These are phyloP conservation scores for Lutraria lutraria DNA, from an alignment of 2,888 invertebrate species.

Conservation along the genomic window DNA sequence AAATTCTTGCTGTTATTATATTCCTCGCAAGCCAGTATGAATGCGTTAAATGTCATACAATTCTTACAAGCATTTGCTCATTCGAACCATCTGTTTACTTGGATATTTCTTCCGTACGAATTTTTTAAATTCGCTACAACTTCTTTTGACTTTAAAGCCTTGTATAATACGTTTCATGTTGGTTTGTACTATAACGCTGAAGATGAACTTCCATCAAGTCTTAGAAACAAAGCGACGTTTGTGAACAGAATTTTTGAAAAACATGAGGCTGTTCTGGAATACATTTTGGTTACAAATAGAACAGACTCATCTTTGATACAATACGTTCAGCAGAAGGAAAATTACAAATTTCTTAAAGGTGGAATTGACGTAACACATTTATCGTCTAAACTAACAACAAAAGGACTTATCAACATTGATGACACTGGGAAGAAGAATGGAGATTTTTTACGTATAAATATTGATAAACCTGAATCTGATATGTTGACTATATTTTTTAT, in stretches of 20 bases:
- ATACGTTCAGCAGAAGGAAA: background rate
- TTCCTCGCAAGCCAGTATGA: conserved; percentile 28
- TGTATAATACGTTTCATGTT: conserved; percentile 20
- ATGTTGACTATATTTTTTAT: conserved; percentile 21
- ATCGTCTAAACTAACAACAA: background rate
- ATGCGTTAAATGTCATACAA: conserved; percentile 17
- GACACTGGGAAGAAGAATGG: conserved; percentile 24
- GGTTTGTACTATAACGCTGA: conserved; percentile 18
- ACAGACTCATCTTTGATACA: background rate
- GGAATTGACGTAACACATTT: conserved; percentile 27
- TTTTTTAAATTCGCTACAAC: conserved; percentile 4
- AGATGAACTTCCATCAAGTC: background rate
- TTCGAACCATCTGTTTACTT: conserved; percentile 4
- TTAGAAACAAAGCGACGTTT: conserved; percentile 19
- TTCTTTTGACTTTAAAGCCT: background rate
- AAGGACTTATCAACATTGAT: background rate
- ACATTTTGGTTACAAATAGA: conserved; percentile 21
- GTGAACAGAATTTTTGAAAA: conserved; percentile 25
- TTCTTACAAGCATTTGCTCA: conserved; percentile 32
- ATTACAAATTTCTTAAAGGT: conserved; percentile 14
- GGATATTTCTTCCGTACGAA: conserved; percentile 29
- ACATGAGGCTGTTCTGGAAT: background rate
- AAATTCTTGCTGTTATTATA: conserved; percentile 30
- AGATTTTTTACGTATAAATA: conserved; percentile 28
- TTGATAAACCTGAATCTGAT: conserved; percentile 34